Evolutionary conservation across 2,113 vertebrate genomes (phyloP).

Genomic region (Phrynosoma platyrhinos): DNA sequence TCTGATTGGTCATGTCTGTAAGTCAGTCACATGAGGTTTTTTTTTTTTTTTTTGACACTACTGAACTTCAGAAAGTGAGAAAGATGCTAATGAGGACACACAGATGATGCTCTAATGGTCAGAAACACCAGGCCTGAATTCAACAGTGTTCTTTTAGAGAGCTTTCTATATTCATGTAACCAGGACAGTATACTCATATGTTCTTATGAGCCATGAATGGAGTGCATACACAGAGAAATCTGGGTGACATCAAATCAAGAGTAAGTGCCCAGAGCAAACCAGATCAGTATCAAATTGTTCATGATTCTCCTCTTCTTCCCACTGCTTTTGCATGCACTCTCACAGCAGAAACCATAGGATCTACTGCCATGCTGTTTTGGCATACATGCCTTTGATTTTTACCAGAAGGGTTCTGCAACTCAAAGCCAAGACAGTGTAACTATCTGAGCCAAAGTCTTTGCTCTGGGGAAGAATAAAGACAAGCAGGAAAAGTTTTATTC

Average conservation of each 20-base stretch:
- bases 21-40: not conserved
- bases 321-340: not conserved
- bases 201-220: not conserved
- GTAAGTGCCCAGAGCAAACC: not conserved
- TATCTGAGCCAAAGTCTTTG: slow-evolving; percentile 50
- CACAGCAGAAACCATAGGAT: not conserved
- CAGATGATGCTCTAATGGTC: not conserved
- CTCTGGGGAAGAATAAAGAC: slow-evolving; percentile 56
- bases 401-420: slow-evolving; percentile 17
- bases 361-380: not conserved
- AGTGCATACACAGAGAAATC: not conserved
- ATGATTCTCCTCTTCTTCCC: not conserved
- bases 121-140: not conserved
- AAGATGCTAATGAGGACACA: not conserved
- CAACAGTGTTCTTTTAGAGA: not conserved
- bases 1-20: not conserved
- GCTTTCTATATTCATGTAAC: not conserved
- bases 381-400: not conserved
- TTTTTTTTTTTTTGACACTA: not conserved
- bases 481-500: slow-evolving; percentile 48
- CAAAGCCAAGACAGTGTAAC: slow-evolving; percentile 35
- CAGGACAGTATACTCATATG: not conserved
- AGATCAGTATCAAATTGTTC: not conserved
- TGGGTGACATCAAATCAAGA: not conserved
- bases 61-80: not conserved